Evolutionary conservation across 2,797 vertebrate genomes (phyloP).

Genomic region (Lithobates pipiens): DNA sequence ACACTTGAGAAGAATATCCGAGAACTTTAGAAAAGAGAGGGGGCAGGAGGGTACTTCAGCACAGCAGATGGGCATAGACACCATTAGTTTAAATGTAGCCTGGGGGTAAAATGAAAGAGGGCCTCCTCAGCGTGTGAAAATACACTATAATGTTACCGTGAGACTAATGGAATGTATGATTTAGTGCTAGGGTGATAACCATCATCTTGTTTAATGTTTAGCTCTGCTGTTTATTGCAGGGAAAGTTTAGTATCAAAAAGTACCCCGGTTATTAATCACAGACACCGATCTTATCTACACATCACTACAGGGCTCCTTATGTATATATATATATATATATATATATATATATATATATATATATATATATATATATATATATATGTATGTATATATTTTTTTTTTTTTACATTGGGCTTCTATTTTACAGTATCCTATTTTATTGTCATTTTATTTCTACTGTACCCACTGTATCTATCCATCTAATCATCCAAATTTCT

Average conservation of each 20-base stretch:
- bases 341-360: too few species aligned
- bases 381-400: too few species aligned
- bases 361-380: too few species aligned
- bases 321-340: too few species aligned
- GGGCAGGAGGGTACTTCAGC: not conserved
- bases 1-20: not conserved
- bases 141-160: not conserved
- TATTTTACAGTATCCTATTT: too few species aligned
- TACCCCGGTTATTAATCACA: not conserved
- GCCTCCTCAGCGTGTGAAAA: not conserved
- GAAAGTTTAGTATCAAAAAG: not conserved
- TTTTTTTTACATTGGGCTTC: too few species aligned
- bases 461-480: too few species aligned
- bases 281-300: not conserved
- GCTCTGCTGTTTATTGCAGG: not conserved
- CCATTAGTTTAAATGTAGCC: not conserved
- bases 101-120: not conserved
- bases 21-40: not conserved
- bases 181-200: not conserved
- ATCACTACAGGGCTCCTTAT: not conserved
- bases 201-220: not conserved
- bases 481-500: too few species aligned
- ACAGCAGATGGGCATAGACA: not conserved
- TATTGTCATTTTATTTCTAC: too few species aligned
- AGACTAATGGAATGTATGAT: constrained; percentile 7